Conservation (phyloP, 1,140 invertebrate genomes). For the Cotesia vestalis region DNA sequence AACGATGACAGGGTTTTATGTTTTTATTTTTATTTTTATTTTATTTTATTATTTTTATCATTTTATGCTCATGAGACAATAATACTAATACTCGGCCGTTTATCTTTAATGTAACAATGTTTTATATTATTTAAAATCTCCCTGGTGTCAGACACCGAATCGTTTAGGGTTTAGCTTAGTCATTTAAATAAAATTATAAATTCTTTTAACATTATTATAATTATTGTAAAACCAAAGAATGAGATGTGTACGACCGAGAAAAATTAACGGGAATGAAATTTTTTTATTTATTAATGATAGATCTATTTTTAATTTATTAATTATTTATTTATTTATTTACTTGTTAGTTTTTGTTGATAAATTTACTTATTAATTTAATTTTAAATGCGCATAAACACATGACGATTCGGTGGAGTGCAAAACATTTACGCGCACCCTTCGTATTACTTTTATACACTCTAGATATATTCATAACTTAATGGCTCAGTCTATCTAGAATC, state of each 20-base stretch:
- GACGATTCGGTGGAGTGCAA: constrained; percentile 27
- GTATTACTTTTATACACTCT: constrained; percentile 33
- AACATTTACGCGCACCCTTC: constrained; percentile 18
- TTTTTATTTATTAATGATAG: neutral
- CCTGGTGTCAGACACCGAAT: constrained; percentile 25
- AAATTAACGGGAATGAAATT: neutral
- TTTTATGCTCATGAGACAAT: constrained; percentile 37
- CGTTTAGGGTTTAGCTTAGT: constrained; percentile 26
- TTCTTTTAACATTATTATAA: neutral
- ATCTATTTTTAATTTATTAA: too few relatives aligned
- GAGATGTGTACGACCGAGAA: neutral
- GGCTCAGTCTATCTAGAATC: constrained; percentile 47
- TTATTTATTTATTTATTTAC: neutral
- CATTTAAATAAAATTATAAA: neutral
- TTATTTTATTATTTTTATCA: too few relatives aligned
- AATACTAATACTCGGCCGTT: constrained; percentile 41
- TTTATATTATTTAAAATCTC: constrained; percentile 26
- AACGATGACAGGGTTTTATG: constrained; percentile 32
- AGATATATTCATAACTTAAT: constrained; percentile 42
- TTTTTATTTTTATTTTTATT: constrained; percentile 30
- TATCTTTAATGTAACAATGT: constrained; percentile 36
- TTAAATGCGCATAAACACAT: constrained; percentile 17
- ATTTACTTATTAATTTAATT: constrained; percentile 1
- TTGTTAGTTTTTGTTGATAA: neutral
- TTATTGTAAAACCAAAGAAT: neutral